Conservation (phyloP, 2,797 vertebrate genomes). For the Eurystomus glaucurus region DNA sequence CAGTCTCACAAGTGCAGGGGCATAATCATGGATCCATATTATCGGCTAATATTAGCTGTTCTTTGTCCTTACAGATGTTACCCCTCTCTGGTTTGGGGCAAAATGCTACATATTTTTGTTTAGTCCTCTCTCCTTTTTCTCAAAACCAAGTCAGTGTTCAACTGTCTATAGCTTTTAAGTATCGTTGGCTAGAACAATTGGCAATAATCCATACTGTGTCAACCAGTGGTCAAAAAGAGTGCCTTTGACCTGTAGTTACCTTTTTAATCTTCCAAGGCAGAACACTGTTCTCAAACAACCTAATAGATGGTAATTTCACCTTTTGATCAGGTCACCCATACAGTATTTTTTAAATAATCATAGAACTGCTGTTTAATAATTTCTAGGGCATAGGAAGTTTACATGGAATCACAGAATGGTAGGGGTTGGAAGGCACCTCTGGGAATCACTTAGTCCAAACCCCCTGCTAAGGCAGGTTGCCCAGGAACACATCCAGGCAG, state of each 20-base stretch:
- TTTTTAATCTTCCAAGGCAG: not conserved
- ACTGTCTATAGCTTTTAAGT: not conserved
- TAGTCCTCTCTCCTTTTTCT: not conserved
- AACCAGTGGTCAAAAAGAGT: not conserved
- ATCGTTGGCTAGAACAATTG: not conserved
- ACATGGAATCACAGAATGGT: too few species aligned
- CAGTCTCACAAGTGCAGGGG: too few species aligned
- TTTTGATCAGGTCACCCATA: not conserved
- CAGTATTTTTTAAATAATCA: not conserved
- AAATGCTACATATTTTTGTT: not conserved
- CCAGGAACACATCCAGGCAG: too few species aligned
- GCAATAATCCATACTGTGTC: not conserved
- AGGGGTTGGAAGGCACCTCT: too few species aligned
- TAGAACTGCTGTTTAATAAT: not conserved
- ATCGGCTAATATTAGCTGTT: not conserved
- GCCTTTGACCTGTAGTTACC: not conserved
- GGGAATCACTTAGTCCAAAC: too few species aligned
- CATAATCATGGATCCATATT: not conserved
- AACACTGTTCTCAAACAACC: not conserved
- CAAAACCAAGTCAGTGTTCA: not conserved
- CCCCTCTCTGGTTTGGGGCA: fast-evolving
- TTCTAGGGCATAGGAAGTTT: not conserved
- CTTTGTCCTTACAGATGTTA: not conserved
- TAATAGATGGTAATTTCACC: not conserved
- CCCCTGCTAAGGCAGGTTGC: too few species aligned